Evolutionary conservation across 64 coral and sea anemone genomes (phyloP).

Genomic region (Pachyseris speciosa): DNA sequence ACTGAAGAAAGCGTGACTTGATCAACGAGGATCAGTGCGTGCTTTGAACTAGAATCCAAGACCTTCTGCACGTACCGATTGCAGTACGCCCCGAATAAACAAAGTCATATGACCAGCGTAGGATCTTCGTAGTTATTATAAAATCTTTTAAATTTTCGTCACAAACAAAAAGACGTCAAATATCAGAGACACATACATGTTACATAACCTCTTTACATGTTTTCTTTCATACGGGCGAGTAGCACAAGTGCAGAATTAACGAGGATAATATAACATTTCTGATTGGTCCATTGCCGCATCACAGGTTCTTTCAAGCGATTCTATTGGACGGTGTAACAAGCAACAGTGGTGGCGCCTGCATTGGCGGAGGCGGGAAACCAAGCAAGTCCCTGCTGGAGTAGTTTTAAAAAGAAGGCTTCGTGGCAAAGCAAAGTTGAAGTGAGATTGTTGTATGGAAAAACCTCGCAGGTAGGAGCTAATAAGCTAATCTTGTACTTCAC

Average conservation of each 20-base stretch:
- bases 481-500: background rate
- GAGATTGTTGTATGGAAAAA: conserved; percentile 31
- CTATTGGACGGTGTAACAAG: background rate
- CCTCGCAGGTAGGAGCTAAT: background rate
- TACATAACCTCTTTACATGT: too few relatives aligned
- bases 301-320: conserved; percentile 33
- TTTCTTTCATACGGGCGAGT: too few relatives aligned
- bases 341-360: background rate
- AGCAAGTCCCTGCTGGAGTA: background rate
- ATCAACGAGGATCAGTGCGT: too few relatives aligned
- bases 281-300: conserved; percentile 40
- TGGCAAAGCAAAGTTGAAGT: background rate
- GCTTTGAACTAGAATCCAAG: background rate
- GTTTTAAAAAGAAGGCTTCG: background rate
- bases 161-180: too few relatives aligned
- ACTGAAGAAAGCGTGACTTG: too few relatives aligned
- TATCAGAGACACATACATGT: too few relatives aligned
- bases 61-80: background rate
- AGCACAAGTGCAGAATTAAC: background rate
- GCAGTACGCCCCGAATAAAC: too few relatives aligned
- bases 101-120: background rate
- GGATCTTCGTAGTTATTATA: background rate
- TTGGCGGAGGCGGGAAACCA: background rate
- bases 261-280: background rate
- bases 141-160: background rate